Base-by-base conservation (phyloP, 1,140 invertebrate genomes). In the Diabrotica virgifera region DNA sequence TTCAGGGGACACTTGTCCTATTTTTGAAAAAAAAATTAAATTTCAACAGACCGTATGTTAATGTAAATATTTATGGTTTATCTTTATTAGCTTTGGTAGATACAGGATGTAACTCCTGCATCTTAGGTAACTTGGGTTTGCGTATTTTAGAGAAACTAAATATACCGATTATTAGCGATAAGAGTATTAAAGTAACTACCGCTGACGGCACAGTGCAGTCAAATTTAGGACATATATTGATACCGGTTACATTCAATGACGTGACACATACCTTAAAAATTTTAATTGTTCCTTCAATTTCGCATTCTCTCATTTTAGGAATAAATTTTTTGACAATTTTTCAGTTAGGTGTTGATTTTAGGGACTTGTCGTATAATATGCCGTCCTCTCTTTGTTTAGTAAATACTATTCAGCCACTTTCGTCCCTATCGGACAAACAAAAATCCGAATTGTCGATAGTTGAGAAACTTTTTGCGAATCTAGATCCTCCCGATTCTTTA, bases 181-280 rank as follows among this genome's bases (percentile, higher is more conserved):
- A 35, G 10, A n/a, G 9, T 9, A 6, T 59, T 11, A 24, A 53
- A 14, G 59, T 36, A n/a, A 61, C 51, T 36, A 61, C 59, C 10
- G 59, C 59, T 36, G 59, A 61, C 53, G 59, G 59, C n/a, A 61
- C 46, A 12, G n/a, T 11, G 52, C 59, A 62, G 11, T 7, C 52
- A 40, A 12, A 36, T 36, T 38, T 62, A n/a, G 59, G 51, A 10
- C 36, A 37, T 52, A 36, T 62, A 14, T 52, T 36, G 9, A 9
- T 52, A 14, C 14, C 59, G 5, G 40, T 61, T 52, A 52, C 46
- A 24, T 36, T 61, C 7, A 36, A 52, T 53, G n/a, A 38, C 36
- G 36, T 62, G 36, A n/a, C 46, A 10, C n/a, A 62, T 12, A n/a
- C 24, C 14, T 38, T 52, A 51, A 62, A 52, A 53, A 36, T 62